A percentile compares a stretch with the other conserved stretches of the same genome.
phyloP scores from a whole-genome alignment of 2,888 invertebrate genomes.

The Pasiphila rectangulata region DNA sequence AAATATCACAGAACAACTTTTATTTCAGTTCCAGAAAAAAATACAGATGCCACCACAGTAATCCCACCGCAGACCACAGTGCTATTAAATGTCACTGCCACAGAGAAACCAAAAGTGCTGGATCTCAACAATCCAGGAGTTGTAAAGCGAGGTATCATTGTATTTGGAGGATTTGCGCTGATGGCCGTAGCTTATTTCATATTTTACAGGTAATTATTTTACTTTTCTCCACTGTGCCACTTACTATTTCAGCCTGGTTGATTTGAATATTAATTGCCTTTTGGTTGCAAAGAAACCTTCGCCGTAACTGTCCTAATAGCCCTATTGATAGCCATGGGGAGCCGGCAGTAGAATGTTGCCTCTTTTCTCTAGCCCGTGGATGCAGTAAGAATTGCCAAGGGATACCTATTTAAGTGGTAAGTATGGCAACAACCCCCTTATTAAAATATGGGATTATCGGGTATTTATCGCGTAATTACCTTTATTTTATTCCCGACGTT shows the following conservation, averaged over 20 bases:
- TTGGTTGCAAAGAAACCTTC: too few relatives aligned
- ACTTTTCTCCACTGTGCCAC: background rate
- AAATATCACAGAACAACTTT: background rate
- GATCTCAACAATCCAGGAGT: conserved; percentile 67
- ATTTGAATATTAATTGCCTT: too few relatives aligned
- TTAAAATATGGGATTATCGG: too few relatives aligned
- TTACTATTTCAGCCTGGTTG: background rate
- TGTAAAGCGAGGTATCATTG: conserved; percentile 67
- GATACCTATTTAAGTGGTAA: too few relatives aligned
- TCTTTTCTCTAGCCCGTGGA: too few relatives aligned
- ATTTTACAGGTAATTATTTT: conserved; percentile 65
- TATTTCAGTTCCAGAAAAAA: conserved; percentile 22
- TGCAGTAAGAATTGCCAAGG: too few relatives aligned
- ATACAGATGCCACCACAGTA: conserved; percentile 6
- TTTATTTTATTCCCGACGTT: too few relatives aligned
- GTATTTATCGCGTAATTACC: too few relatives aligned
- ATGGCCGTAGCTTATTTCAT: conserved; percentile 70
- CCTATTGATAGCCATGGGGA: too few relatives aligned
- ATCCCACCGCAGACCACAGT: conserved; percentile 16
- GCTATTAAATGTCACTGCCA: conserved; percentile 26
- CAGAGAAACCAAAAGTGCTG: conserved; percentile 40
- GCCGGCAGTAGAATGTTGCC: too few relatives aligned
- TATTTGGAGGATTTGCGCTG: conserved; percentile 72
- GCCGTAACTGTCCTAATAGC: too few relatives aligned
- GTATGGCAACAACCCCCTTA: too few relatives aligned